phyloP scores from a whole-genome alignment of 1,140 invertebrate species.

The Pseudomyrmex sp. region DNA sequence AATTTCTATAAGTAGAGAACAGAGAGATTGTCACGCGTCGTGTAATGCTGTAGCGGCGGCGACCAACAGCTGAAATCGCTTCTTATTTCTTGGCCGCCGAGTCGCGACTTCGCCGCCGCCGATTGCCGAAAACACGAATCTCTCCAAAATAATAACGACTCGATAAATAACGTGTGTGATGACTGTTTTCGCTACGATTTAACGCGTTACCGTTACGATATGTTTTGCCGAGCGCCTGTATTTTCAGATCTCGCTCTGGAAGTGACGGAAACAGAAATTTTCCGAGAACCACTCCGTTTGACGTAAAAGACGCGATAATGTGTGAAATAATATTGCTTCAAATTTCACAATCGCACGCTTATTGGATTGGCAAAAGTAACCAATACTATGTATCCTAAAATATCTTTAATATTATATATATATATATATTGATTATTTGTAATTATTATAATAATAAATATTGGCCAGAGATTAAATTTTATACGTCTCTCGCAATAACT shows the following conservation, averaged over 20 bases:
- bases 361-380: too few relatives aligned
- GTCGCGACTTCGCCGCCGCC: constrained; percentile 7
- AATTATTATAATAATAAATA: too few relatives aligned
- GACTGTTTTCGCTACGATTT: constrained; percentile 16
- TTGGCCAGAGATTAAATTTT: too few relatives aligned
- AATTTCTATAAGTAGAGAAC: constrained; percentile 39
- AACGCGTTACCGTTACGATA: not conserved
- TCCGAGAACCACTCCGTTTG: not conserved
- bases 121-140: constrained; percentile 14
- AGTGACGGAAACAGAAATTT: not conserved
- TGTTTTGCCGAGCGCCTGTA: constrained; percentile 24
- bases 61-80: constrained; percentile 5
- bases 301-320: not conserved
- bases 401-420: too few relatives aligned
- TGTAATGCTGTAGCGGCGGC: not conserved
- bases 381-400: not conserved
- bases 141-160: constrained; percentile 34
- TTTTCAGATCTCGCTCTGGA: constrained; percentile 26
- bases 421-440: too few relatives aligned
- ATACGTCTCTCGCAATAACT: too few relatives aligned
- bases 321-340: not conserved
- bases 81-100: constrained; percentile 15
- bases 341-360: not conserved
- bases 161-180: constrained; percentile 38
- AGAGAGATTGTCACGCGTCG: not conserved